Evolutionary conservation across 2,113 vertebrate species (phyloP), one percentile per base, ranked within the genome.

Genomic region (Chionis minor): DNA sequence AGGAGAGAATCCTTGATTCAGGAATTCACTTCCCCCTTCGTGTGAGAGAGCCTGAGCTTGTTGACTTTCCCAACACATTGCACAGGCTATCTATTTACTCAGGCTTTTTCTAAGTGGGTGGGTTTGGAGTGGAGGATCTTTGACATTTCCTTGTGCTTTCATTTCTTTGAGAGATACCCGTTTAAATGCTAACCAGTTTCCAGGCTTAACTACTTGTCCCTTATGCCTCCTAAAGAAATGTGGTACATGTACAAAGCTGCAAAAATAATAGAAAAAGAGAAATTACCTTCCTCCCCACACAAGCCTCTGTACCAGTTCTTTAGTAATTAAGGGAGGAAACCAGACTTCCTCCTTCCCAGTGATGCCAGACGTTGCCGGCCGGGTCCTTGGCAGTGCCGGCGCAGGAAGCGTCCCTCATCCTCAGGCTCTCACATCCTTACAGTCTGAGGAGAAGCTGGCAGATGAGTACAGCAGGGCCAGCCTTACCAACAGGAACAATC

Each of bases 291-390:
- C 66, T 96, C 89, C 92, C 86, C 90, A 69, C 71, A 62, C 11
- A 59, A 44, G 52, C 49, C 49, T 95, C 67, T 61, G n/a, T 56
- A 86, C 92, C 90, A 95, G 80, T 86, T 96, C 87, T 97, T 86
- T 86, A 72, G 94, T 87, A 96, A 96, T 94, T 91, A 95, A 83
- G 90, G 96, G 95, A 98, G 97, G 98, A 98, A 98, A 73, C 80
- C 81, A 98, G 95, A 94, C 94, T 98, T 98, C 98, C 96, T 98
- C 81, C 97, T 97, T 95, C 86, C 86, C 30, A 3, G 88, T 61
- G 66, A 83, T 71, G 74, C 94, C 95, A 96, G 96, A 96, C 38
- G 0, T 81, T 96, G 88, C 91, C 1, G 62, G 74, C 67, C 49
- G 2, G 4, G 92, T 45, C 90, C 81, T 93, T 32, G 35, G 85